Evolutionary conservation across 2,113 vertebrate genomes (phyloP).

Genomic region (Carettochelys insculpta): DNA sequence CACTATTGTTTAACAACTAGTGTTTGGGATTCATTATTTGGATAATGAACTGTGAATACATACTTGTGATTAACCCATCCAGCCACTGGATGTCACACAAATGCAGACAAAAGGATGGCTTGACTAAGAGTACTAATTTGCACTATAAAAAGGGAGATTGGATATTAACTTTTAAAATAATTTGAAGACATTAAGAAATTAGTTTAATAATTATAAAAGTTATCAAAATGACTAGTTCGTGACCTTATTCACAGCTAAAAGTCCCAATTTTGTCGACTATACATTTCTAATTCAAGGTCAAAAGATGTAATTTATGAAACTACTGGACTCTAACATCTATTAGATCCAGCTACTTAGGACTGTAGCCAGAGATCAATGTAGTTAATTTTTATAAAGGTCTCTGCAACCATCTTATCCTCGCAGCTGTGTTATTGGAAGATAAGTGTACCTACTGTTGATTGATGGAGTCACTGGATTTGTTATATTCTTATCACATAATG

Average conservation of each 20-base stretch:
- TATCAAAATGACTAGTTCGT: not conserved
- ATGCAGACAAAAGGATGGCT: constrained; percentile 42
- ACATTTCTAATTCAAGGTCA: not conserved
- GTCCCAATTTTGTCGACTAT: not conserved
- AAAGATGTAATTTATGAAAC: not conserved
- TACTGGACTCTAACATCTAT: not conserved
- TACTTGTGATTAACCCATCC: constrained; percentile 58
- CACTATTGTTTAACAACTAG: not conserved
- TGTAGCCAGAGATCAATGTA: not conserved
- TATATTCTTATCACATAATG: not conserved
- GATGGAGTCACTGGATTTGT: not conserved
- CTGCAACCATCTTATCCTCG: not conserved
- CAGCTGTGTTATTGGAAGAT: not conserved
- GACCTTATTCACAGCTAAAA: not conserved
- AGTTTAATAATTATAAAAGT: not conserved
- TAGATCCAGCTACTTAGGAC: not conserved
- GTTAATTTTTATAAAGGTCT: not conserved
- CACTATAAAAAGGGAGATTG: not conserved
- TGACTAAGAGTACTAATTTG: not conserved
- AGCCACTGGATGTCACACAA: constrained; percentile 76
- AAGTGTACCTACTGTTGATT: not conserved
- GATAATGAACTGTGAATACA: not conserved
- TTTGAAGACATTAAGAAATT: not conserved
- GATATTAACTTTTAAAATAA: not conserved
- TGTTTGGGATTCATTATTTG: not conserved